Conservation (phyloP, 1,140 invertebrate genomes). For the Cardiocondyla obscurior region DNA sequence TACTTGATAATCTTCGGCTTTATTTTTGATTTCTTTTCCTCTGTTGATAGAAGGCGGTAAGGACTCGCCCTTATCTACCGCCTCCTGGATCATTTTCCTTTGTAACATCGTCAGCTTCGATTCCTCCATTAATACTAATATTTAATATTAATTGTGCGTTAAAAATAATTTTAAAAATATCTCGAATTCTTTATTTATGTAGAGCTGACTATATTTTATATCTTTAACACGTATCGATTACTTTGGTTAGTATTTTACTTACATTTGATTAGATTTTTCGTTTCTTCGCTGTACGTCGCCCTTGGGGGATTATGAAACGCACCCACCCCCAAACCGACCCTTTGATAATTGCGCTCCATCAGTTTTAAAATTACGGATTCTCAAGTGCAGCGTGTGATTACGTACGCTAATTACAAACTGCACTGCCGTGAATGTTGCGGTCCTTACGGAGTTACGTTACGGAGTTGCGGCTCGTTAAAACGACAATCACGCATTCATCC, state of each 20-base stretch:
- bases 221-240: not conserved
- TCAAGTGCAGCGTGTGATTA: not conserved
- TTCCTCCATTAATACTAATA: constrained; percentile 82
- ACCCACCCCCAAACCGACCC: constrained; percentile 76
- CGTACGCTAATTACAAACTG: not conserved
- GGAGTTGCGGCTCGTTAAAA: not conserved
- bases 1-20: constrained; percentile 59
- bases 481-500: constrained; percentile 23
- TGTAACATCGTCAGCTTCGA: constrained; percentile 82
- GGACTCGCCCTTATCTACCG: constrained; percentile 79
- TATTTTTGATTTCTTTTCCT: constrained; percentile 28
- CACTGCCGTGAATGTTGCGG: not conserved
- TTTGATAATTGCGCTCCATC: constrained; percentile 77
- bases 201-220: not conserved
- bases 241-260: constrained; percentile 14
- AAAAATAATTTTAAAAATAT: not conserved
- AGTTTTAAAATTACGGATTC: constrained; percentile 5
- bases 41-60: constrained; percentile 65
- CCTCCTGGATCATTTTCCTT: constrained; percentile 78
- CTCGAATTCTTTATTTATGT: not conserved
- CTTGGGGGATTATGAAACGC: constrained; percentile 79
- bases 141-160: not conserved
- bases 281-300: constrained; percentile 81
- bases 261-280: constrained; percentile 80
- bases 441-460: too few relatives aligned